Percentiles rank a stretch among this genome's conserved stretches.
Conservation (phyloP, 2,113 vertebrate genomes). For the Corvus moneduloides region DNA sequence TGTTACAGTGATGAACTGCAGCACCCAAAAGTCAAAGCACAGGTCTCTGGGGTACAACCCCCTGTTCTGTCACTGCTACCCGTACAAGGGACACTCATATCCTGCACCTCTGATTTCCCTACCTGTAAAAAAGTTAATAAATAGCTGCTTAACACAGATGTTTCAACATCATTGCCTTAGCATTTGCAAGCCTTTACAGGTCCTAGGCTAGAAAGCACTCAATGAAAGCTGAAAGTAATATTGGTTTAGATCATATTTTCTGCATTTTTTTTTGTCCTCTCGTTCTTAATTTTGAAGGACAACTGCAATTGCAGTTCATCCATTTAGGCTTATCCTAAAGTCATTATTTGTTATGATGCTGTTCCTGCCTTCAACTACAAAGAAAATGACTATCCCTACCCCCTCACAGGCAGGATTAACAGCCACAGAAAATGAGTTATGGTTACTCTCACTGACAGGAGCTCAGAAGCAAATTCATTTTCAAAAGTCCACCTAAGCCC, state of each 20-base stretch:
- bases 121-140: background rate
- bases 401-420: conserved; percentile 54
- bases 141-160: background rate
- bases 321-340: conserved; percentile 59
- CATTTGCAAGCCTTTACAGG: background rate
- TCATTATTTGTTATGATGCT: conserved; percentile 62
- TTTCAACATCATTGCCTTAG: background rate
- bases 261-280: conserved; percentile 2
- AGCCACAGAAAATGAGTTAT: conserved; percentile 49
- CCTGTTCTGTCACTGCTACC: background rate
- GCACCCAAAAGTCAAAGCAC: background rate
- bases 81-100: background rate
- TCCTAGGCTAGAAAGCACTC: background rate
- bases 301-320: conserved; percentile 45
- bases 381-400: conserved; percentile 50
- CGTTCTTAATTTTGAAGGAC: conserved; percentile 54
- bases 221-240: background rate
- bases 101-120: background rate
- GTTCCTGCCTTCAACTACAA: conserved; percentile 53
- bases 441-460: conserved; percentile 21
- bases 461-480: conserved; percentile 39
- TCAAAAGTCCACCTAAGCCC: conserved; percentile 41
- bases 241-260: background rate
- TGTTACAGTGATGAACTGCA: background rate
- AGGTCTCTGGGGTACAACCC: background rate